Evolutionary conservation across 64 coral and sea anemone genomes (phyloP).

Genomic region (Astreopora myriophthalma): DNA sequence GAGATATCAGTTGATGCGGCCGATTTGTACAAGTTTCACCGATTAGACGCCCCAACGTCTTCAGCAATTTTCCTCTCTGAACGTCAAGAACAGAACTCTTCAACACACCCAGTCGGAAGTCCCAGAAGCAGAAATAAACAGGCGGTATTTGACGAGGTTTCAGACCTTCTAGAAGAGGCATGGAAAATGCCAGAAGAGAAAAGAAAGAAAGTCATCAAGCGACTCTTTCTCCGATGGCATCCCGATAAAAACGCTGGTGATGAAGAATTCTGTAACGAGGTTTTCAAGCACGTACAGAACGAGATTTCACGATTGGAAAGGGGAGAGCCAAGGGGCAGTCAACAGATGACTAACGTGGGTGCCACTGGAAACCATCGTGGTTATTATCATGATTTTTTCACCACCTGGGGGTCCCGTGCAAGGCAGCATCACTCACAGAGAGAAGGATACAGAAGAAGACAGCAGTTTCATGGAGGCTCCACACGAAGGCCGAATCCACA

Average conservation of each 20-base stretch:
- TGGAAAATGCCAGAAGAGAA: slow-evolving; percentile 70
- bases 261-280: slow-evolving; percentile 70
- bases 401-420: background rate
- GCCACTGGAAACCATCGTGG: background rate
- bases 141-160: slow-evolving; percentile 4
- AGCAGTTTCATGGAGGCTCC: background rate
- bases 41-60: background rate
- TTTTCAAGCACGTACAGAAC: slow-evolving; percentile 66
- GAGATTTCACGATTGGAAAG: slow-evolving; percentile 70
- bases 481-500: slow-evolving; percentile 72
- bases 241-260: slow-evolving; percentile 82
- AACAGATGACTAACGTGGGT: background rate
- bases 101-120: background rate
- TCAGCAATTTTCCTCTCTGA: background rate
- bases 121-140: background rate
- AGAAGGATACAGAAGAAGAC: background rate
- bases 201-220: slow-evolving; percentile 59
- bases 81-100: no score
- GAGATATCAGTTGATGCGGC: slow-evolving; percentile 31
- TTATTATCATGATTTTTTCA: background rate
- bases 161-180: slow-evolving; percentile 54
- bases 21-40: slow-evolving; percentile 77
- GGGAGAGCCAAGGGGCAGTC: background rate
- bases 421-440: background rate
- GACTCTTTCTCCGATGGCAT: slow-evolving; percentile 78